These are phyloP conservation scores for Diorhabda sublineata DNA, from an alignment of 1,140 invertebrate genomes.

Conservation along the genomic window DNA sequence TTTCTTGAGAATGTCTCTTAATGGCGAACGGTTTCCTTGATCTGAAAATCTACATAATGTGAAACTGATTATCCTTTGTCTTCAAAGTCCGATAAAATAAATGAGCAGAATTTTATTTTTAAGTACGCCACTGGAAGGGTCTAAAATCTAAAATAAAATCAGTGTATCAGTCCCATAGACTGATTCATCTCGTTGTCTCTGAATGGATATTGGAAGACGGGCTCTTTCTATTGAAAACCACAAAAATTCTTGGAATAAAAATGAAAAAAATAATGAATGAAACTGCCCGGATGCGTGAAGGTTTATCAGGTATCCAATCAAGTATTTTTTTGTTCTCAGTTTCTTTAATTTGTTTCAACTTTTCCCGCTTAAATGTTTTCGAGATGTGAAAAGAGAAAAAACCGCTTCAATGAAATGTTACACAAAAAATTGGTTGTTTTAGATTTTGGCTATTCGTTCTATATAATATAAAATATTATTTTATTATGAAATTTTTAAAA, in stretches of 20 bases:
- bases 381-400: too few species aligned
- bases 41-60: too few species aligned
- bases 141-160: neutral
- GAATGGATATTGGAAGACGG: constrained; percentile 1
- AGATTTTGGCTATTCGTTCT: too few species aligned
- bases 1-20: too few species aligned
- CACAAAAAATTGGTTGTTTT: too few species aligned
- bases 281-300: neutral
- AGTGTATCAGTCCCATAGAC: neutral
- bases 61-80: too few species aligned
- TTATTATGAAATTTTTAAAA: too few species aligned
- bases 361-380: neutral
- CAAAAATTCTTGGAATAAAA: constrained; percentile 14
- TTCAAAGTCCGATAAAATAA: too few species aligned
- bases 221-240: constrained; percentile 9
- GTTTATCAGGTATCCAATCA: neutral
- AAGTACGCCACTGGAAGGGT: neutral
- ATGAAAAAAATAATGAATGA: constrained; percentile 14
- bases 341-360: constrained; percentile 1
- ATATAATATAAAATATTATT: too few species aligned
- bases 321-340: neutral
- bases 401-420: too few species aligned
- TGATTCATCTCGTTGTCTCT: constrained; percentile 2
- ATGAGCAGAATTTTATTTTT: too few species aligned
- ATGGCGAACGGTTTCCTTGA: too few species aligned